phyloP scores from a whole-genome alignment of 2,888 invertebrate species.

The Cremastinae sp. region DNA sequence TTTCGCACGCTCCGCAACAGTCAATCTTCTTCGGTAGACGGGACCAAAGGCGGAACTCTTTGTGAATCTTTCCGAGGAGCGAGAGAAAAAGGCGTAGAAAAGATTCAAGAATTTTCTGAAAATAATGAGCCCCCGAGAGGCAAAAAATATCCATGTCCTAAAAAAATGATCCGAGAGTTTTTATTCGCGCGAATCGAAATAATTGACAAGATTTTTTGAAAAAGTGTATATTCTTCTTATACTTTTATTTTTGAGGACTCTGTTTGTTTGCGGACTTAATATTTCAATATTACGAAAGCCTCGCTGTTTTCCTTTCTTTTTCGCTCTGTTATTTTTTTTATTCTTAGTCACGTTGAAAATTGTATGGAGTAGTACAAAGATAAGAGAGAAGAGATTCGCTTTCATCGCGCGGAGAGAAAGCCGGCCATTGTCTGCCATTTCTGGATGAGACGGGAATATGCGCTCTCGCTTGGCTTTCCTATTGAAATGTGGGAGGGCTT shows the following conservation, averaged over 20 bases:
- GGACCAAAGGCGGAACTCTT: slow-evolving; percentile 51
- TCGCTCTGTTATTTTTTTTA: slow-evolving; percentile 1
- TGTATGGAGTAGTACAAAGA: slow-evolving; percentile 40
- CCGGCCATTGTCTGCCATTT: slow-evolving; percentile 65
- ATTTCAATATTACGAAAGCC: slow-evolving; percentile 17
- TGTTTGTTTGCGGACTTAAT: neutral
- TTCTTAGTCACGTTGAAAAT: slow-evolving; percentile 39
- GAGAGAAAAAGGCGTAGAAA: neutral
- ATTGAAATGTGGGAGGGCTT: slow-evolving; percentile 65
- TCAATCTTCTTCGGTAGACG: slow-evolving; percentile 59
- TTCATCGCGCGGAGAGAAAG: slow-evolving; percentile 53
- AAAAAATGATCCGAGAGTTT: neutral
- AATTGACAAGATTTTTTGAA: neutral
- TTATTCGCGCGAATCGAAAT: neutral
- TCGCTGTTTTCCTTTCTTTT: neutral
- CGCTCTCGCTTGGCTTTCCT: slow-evolving; percentile 53
- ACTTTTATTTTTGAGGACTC: neutral
- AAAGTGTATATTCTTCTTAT: neutral
- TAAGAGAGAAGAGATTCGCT: slow-evolving; percentile 44
- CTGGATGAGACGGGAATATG: slow-evolving; percentile 57
- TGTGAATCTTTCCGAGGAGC: slow-evolving; percentile 27
- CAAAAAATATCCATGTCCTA: neutral
- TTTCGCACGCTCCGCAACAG: slow-evolving; percentile 56
- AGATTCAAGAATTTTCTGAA: neutral
- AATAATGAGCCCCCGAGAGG: neutral